Base-by-base conservation (phyloP, 2,888 invertebrate genomes). In the Nesidiocoris tenuis region DNA sequence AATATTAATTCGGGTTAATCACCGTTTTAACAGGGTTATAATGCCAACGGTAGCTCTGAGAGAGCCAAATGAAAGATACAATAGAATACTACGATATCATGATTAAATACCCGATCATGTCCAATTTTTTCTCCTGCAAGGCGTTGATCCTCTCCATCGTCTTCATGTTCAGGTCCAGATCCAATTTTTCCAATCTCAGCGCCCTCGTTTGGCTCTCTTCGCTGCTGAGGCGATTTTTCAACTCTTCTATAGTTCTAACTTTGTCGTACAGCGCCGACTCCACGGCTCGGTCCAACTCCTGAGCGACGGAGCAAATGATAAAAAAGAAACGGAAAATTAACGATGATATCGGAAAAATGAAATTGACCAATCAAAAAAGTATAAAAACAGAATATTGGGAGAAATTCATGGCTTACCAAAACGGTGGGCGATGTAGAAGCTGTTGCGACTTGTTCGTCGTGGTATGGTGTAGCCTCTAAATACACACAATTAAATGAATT, bases 41-140 rank as follows among this genome's bases (percentile, higher is more conserved):
- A n/a, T n/a, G n/a, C n/a, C n/a, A n/a, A n/a, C n/a, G n/a, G n/a
- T n/a, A n/a, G n/a, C n/a, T n/a, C n/a, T n/a, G n/a, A n/a, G n/a
- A n/a, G n/a, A n/a, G n/a, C n/a, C n/a, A n/a, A n/a, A n/a, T n/a
- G n/a, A n/a, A n/a, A n/a, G n/a, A n/a, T n/a, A n/a, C n/a, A n/a
- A n/a, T n/a, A n/a, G n/a, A n/a, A n/a, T n/a, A n/a, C n/a, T n/a
- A n/a, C n/a, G n/a, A n/a, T n/a, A n/a, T n/a, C n/a, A n/a, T n/a
- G n/a, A n/a, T n/a, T n/a, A n/a, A n/a, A n/a, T 25, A 65, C 65
- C 24, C 17, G 7, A 65, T 16, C 3, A 72, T 72, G 9, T 63
- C 61, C 25, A 72, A 18, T 72, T 72, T 72, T 22, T 72, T 72
- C 39, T 72, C 72, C 61, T 72, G 72, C 1, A 72, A 17, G 12